phyloP scores from a whole-genome alignment of 2,888 invertebrate species.

The Mesorhabditis sp. region DNA sequence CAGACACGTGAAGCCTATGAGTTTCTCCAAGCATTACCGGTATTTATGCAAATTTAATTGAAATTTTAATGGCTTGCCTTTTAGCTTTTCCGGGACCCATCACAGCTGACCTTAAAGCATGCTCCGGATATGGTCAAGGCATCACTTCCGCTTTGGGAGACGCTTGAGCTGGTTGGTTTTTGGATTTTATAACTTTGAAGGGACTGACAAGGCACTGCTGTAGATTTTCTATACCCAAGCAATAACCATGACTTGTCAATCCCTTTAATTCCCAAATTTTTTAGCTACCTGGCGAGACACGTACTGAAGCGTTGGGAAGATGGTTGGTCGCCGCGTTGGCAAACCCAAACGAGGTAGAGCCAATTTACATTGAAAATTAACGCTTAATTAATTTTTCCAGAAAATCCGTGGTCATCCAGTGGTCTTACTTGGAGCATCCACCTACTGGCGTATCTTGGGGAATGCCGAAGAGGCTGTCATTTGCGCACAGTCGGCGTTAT shows the following conservation, averaged over 20 bases:
- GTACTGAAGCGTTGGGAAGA: not conserved
- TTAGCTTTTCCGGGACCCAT: not conserved
- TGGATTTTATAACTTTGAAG: not conserved
- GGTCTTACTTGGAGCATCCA: constrained; percentile 31
- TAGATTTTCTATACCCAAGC: not conserved
- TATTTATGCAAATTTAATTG: not conserved
- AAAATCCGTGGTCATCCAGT: constrained; percentile 26
- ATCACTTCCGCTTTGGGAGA: not conserved
- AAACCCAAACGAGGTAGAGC: not conserved
- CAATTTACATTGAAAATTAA: too few relatives aligned
- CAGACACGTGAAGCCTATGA: not conserved
- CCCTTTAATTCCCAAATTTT: not conserved
- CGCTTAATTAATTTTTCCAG: constrained; percentile 1
- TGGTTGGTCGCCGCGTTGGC: not conserved
- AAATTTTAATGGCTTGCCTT: not conserved
- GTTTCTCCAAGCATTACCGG: not conserved
- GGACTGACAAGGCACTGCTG: not conserved
- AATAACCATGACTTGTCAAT: not conserved
- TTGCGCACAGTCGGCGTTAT: constrained; percentile 9
- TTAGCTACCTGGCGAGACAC: constrained; percentile 5
- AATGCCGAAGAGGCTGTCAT: constrained; percentile 21
- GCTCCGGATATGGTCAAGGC: not conserved
- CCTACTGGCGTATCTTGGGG: constrained; percentile 31
- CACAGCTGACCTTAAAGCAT: not conserved
- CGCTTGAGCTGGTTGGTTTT: not conserved